phyloP scores from a whole-genome alignment of 2,797 vertebrate genomes.

The Enteromius argenteus region DNA sequence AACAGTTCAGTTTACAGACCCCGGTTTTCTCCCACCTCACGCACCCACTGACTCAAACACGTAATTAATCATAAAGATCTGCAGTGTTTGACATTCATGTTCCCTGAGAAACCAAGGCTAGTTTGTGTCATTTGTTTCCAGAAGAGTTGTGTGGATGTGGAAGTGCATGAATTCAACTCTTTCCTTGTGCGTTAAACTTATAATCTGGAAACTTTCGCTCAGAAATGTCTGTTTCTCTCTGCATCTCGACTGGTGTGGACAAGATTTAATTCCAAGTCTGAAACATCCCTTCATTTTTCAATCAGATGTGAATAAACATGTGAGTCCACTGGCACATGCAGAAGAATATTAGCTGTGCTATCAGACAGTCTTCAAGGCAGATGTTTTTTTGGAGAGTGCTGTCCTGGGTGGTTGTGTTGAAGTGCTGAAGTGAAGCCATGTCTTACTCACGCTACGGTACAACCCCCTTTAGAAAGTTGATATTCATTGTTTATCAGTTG shows the following conservation, averaged over 20 bases:
- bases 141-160: constrained; percentile 56
- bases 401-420: constrained; percentile 54
- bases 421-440: constrained; percentile 70
- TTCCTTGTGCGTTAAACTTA: constrained; percentile 53
- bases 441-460: constrained; percentile 62
- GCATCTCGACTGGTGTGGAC: constrained; percentile 56
- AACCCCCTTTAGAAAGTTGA: constrained; percentile 51
- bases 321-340: constrained; percentile 26
- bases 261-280: constrained; percentile 44
- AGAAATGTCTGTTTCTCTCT: constrained; percentile 53
- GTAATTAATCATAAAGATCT: constrained; percentile 51
- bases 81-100: constrained; percentile 58
- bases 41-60: constrained; percentile 47
- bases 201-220: constrained; percentile 50
- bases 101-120: constrained; percentile 54
- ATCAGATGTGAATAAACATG: constrained; percentile 48
- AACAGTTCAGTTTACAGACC: constrained; percentile 24
- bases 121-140: constrained; percentile 61
- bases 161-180: constrained; percentile 15
- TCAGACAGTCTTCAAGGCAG: neutral
- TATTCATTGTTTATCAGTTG: constrained; percentile 45
- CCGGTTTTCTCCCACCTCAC: constrained; percentile 25
- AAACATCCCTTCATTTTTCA: constrained; percentile 59
- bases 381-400: constrained; percentile 17
- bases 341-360: constrained; percentile 13